These are phyloP conservation scores for Rhagoletis zephyria DNA, from an alignment of 1,140 invertebrate genomes.

Conservation along the genomic window DNA sequence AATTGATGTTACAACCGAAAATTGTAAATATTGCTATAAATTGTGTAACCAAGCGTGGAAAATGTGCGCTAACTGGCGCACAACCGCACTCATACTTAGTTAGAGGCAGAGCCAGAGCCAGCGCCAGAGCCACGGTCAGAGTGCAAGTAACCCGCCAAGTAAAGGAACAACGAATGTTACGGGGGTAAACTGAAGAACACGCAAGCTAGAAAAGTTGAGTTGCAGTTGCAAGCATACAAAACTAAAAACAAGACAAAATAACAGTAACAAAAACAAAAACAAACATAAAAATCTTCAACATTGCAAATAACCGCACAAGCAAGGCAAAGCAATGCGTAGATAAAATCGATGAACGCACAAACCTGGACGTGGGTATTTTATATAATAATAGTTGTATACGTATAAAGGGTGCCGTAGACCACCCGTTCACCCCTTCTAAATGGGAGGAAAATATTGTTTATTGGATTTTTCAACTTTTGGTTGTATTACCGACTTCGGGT, in stretches of 20 bases:
- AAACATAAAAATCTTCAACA: background rate
- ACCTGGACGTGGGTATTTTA: background rate
- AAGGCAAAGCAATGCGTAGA: conserved; percentile 15
- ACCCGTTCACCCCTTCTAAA: no score
- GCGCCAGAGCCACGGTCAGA: background rate
- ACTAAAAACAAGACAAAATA: background rate
- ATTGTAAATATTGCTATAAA: no score
- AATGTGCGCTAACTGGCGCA: no score
- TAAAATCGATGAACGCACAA: background rate
- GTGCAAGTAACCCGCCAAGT: conserved; percentile 24
- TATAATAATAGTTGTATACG: background rate
- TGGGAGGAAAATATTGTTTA: no score
- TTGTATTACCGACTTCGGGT: no score
- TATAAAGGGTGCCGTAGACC: background rate
- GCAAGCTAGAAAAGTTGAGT: conserved; percentile 28
- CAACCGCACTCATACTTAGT: no score
- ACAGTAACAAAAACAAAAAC: background rate
- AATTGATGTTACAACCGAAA: no score
- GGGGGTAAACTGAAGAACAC: background rate
- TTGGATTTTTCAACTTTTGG: no score
- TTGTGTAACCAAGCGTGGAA: no score
- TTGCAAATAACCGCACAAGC: background rate
- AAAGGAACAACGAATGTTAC: background rate
- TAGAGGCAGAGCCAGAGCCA: no score
- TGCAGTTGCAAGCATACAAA: background rate